Conservation (phyloP, 2,797 vertebrate genomes). For the Percopsis omiscomaycus region DNA sequence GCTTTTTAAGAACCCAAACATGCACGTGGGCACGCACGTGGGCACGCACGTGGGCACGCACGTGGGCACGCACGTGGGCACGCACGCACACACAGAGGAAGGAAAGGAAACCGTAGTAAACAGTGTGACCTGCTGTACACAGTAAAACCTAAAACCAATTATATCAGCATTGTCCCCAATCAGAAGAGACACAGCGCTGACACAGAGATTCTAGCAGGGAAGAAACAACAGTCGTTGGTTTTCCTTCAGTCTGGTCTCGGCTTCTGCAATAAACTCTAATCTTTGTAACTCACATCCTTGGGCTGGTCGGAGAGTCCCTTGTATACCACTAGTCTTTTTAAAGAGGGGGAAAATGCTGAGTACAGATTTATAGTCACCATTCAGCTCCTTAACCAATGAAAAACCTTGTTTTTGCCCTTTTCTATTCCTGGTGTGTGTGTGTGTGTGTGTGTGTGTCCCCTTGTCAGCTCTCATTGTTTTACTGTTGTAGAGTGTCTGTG, state of each 20-base stretch:
- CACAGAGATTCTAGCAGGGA: neutral
- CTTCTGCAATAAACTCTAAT: conserved; percentile 5
- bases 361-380: conserved; percentile 9
- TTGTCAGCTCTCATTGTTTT: neutral
- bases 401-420: neutral
- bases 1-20: neutral
- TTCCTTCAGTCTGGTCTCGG: neutral
- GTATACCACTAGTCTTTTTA: conserved; percentile 2
- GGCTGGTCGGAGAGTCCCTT: conserved; percentile 2
- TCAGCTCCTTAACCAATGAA: conserved; percentile 4
- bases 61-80: neutral
- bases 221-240: neutral
- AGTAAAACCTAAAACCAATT: neutral
- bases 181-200: neutral
- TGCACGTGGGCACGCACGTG: neutral
- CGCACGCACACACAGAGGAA: neutral
- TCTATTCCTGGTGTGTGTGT: neutral
- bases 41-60: neutral
- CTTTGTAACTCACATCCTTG: conserved; percentile 3
- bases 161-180: neutral
- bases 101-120: neutral
- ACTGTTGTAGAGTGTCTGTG: neutral
- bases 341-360: neutral
- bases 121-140: neutral
- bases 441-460: neutral